These are phyloP conservation scores for Micoletzkya japonica DNA, from an alignment of 2,888 invertebrate species.

Conservation along the genomic window DNA sequence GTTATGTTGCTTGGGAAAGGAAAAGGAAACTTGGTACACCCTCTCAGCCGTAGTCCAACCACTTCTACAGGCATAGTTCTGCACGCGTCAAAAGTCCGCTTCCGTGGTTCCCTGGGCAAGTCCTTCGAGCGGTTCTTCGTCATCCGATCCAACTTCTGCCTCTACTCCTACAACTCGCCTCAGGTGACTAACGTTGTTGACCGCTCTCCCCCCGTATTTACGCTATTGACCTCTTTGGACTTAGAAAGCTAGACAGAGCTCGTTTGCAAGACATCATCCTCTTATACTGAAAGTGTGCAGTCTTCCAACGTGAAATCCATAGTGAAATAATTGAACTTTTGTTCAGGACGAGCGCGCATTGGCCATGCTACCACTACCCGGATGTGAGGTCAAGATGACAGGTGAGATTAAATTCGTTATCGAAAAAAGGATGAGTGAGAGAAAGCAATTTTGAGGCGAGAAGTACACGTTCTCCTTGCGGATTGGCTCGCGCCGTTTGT, in stretches of 20 bases:
- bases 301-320: neutral
- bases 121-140: slow-evolving; percentile 52
- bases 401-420: neutral
- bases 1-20: neutral
- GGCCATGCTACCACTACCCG: slow-evolving; percentile 60
- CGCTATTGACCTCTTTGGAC: too few relatives aligned
- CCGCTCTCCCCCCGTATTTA: neutral
- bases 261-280: too few relatives aligned
- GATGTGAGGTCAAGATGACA: slow-evolving; percentile 48
- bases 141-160: slow-evolving; percentile 59
- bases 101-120: slow-evolving; percentile 50
- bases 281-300: too few relatives aligned
- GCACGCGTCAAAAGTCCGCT: slow-evolving; percentile 32
- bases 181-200: slow-evolving; percentile 44
- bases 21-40: neutral
- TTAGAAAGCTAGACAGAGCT: too few relatives aligned
- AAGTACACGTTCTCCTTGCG: slow-evolving; percentile 53
- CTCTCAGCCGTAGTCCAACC: neutral
- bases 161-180: slow-evolving; percentile 57
- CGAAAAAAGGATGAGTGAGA: neutral
- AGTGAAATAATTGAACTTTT: slow-evolving; percentile 7
- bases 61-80: slow-evolving; percentile 2
- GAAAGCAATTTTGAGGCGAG: slow-evolving; percentile 34
- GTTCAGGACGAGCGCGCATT: slow-evolving; percentile 56
- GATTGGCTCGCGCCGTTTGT: slow-evolving; percentile 52